Evolutionary conservation across 1,140 invertebrate species (phyloP).

Genomic region (Dysdera silvatica): DNA sequence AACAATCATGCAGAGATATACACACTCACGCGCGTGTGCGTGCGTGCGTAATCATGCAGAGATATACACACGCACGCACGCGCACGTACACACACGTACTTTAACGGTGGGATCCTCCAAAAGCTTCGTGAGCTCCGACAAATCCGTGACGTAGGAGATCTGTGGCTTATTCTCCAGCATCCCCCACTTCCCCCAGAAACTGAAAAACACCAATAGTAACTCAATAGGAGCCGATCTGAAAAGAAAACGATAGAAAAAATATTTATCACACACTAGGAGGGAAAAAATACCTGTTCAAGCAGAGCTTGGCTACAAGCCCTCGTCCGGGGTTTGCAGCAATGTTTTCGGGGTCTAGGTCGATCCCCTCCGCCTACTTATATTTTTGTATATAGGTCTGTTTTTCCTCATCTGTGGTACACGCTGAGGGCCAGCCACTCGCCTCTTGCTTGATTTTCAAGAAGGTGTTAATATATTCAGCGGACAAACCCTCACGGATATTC

Average conservation of each 20-base stretch:
- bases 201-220: no score
- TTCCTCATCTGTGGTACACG: background rate
- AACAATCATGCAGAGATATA: background rate
- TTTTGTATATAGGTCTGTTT: background rate
- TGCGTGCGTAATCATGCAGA: no score
- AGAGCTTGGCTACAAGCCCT: conserved; percentile 7
- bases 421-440: conserved; percentile 1
- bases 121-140: background rate
- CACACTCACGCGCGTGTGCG: no score
- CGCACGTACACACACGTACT: no score
- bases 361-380: background rate
- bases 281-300: background rate
- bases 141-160: background rate
- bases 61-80: no score
- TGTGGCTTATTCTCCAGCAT: background rate
- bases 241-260: no score
- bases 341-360: background rate
- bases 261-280: no score
- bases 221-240: no score
- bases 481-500: conserved; percentile 14
- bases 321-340: conserved; percentile 3
- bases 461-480: conserved; percentile 29
- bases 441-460: conserved; percentile 31
- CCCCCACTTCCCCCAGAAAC: conserved; percentile 1
- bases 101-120: background rate